A percentile compares a stretch with the other conserved stretches of the same genome.
These are phyloP conservation scores for Eospalax fontanierii DNA, from an alignment of 2,797 vertebrate species.

Conservation along the genomic window DNA sequence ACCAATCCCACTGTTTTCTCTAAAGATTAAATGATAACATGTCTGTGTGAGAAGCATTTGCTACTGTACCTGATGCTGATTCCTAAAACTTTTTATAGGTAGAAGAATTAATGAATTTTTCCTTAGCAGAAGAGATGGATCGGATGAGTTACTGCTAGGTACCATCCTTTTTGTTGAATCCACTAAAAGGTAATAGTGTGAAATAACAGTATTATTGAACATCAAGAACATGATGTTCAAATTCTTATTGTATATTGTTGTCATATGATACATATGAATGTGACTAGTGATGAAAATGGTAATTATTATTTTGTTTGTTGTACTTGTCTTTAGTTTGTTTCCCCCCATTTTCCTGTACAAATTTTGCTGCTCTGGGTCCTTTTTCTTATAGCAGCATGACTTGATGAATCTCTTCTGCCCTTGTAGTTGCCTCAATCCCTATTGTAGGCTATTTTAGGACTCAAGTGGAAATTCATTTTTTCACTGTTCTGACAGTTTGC, in stretches of 20 bases:
- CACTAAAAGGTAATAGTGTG: background rate
- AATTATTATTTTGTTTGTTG: no score
- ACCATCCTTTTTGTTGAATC: slow-evolving; percentile 37
- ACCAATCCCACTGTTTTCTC: background rate
- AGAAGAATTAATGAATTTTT: slow-evolving; percentile 21
- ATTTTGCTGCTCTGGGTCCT: background rate
- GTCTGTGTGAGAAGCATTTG: background rate
- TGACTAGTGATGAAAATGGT: no score
- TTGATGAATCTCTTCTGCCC: background rate
- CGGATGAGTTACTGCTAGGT: background rate
- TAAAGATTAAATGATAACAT: slow-evolving; percentile 38
- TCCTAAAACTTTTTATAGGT: slow-evolving; percentile 12
- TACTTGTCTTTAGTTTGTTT: background rate
- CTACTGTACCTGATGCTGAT: background rate
- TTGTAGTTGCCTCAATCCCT: slow-evolving; percentile 21
- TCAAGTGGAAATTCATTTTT: slow-evolving; percentile 6
- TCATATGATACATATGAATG: background rate
- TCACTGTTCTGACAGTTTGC: background rate
- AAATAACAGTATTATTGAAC: background rate
- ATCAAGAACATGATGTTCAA: background rate
- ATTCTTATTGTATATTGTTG: background rate
- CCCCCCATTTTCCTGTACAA: background rate
- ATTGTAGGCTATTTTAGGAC: background rate
- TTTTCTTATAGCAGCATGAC: background rate
- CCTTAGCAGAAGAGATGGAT: slow-evolving; percentile 42